phyloP scores from a whole-genome alignment of 2,888 invertebrate genomes.

The Macrosiphum euphorbiae region DNA sequence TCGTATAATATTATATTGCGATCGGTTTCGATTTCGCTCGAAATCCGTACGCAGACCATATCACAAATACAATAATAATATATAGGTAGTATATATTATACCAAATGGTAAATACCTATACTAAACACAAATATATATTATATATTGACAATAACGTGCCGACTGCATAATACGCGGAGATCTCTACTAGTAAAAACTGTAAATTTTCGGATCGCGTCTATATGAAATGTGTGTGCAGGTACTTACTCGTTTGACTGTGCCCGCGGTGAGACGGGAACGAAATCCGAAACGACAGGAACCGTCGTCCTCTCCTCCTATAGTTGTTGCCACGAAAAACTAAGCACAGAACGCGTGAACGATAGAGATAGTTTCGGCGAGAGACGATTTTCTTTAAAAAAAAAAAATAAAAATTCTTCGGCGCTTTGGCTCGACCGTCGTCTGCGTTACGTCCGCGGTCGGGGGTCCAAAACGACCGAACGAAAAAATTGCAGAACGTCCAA shows the following conservation, averaged over 20 bases:
- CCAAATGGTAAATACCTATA: too few species aligned
- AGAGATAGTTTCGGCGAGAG: background rate
- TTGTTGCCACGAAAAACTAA: background rate
- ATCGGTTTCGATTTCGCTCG: slow-evolving; percentile 60
- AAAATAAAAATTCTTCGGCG: background rate
- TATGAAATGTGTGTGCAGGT: background rate
- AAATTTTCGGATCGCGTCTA: background rate
- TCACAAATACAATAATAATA: background rate
- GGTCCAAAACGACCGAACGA: background rate
- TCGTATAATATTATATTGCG: background rate
- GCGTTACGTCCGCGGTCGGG: background rate
- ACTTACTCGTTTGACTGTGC: background rate
- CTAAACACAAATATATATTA: background rate
- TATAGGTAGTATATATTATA: background rate
- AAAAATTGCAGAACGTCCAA: background rate
- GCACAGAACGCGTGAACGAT: background rate
- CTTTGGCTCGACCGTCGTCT: background rate
- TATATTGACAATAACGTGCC: background rate
- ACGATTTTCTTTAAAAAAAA: background rate
- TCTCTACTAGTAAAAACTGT: background rate
- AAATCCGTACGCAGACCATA: background rate
- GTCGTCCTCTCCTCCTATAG: background rate
- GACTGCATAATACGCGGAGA: background rate
- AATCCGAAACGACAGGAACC: background rate
- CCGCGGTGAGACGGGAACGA: background rate